Evolutionary conservation across 2,797 vertebrate species (phyloP), one percentile per base, ranked within the genome.

Genomic region (Sebastes goodei): DNA sequence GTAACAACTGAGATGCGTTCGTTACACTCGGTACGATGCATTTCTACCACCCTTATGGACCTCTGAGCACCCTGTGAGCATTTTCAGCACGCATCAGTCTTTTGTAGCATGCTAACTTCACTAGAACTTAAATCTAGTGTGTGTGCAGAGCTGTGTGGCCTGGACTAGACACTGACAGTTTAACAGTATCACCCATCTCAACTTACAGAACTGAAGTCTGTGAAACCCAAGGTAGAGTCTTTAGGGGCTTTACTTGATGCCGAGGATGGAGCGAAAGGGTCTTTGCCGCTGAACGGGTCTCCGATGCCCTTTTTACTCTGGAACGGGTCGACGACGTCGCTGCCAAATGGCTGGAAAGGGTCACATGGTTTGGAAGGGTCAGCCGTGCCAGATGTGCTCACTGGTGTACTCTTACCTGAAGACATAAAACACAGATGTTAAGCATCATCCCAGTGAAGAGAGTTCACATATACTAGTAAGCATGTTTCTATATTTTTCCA

Each of bases 281-380:
- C 98, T 96, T 98, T 99, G 95, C 97, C 98, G 83, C 98, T 99
- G 96, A 99, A 99, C 1, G 98, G 98, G 94, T 99, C 98, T 92
- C 96, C 97, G 84, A 96, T 96, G 85, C 96, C 96, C 92, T 98
- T 98, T 97, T 97, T 98, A 96, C 94, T 97, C 93, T 97, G 97
- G 93, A 99, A 99, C 0, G 96, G 97, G 94, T 99, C 98, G 52
- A 94, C 92, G 85, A 90, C 92, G 57, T 97, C 97, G 64, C 96
- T 90, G 84, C 96, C 95, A 20, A 98, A 99, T 1, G 98, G 97
- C 95, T 98, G 98, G 96, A 99, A 99, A 68, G 98, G 98, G 92
- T 99, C 98, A 64, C 96, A 95, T 74, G 96, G 88, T 94, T 98
- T 98, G 91, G 97, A 89, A 68, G 96, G 94, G 85, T 98, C 97